Conservation (phyloP, 2,113 vertebrate species). For the Oceanites oceanicus region DNA sequence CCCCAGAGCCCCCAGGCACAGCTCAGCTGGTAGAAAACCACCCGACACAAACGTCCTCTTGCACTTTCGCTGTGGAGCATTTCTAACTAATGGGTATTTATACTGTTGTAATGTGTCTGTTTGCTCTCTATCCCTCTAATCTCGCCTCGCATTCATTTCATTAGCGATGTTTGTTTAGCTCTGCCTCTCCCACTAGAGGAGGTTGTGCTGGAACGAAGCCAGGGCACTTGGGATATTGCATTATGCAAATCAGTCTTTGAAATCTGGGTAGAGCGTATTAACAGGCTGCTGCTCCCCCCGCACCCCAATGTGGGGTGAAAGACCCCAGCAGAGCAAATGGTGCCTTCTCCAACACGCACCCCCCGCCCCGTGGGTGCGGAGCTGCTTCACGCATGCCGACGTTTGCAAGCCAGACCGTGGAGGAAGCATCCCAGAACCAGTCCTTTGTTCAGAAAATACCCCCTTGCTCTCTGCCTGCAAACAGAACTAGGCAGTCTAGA, state of each 20-base stretch:
- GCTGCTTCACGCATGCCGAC: neutral
- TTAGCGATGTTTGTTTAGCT: slow-evolving; percentile 63
- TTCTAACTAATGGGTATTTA: slow-evolving; percentile 54
- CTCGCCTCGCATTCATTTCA: slow-evolving; percentile 49
- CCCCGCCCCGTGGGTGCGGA: neutral
- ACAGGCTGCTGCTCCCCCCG: neutral
- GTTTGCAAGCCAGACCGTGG: neutral
- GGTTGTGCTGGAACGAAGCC: slow-evolving; percentile 49
- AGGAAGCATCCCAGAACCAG: neutral
- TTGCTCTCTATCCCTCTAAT: slow-evolving; percentile 60
- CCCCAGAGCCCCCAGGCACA: neutral
- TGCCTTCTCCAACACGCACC: rapidly evolving
- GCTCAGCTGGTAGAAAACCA: neutral
- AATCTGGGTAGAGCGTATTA: neutral
- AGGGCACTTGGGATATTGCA: slow-evolving; percentile 76
- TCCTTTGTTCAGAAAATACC: neutral
- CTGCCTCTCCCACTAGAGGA: slow-evolving; percentile 50
- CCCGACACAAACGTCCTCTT: neutral
- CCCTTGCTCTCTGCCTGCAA: neutral
- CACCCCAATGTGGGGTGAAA: neutral
- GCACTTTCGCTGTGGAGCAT: neutral
- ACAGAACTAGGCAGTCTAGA: neutral
- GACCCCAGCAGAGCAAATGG: neutral
- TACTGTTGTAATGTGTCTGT: slow-evolving; percentile 46
- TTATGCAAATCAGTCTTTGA: slow-evolving; percentile 74